These are phyloP conservation scores for Ptilorrhoa leucosticta DNA, from an alignment of 2,113 vertebrate genomes.

Conservation along the genomic window DNA sequence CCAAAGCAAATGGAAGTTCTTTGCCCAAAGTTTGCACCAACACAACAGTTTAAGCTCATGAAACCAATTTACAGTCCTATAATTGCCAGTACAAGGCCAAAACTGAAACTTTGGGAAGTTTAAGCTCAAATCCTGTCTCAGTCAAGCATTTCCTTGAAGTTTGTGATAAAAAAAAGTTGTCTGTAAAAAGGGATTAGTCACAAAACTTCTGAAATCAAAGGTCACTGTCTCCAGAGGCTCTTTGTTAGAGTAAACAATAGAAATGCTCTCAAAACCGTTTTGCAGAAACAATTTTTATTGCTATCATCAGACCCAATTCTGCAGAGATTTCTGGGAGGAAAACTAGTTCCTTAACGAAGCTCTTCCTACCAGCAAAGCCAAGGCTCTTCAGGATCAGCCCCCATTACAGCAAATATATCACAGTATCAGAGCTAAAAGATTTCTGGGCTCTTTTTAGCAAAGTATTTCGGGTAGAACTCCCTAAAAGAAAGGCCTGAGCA, in stretches of 20 bases:
- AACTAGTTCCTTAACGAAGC: background rate
- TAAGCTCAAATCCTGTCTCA: constrained; percentile 50
- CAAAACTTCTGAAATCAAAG: constrained; percentile 41
- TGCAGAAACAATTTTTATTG: constrained; percentile 9
- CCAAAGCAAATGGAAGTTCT: constrained; percentile 23
- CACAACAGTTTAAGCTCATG: constrained; percentile 18
- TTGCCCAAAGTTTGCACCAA: constrained; percentile 49
- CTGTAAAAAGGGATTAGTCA: constrained; percentile 32
- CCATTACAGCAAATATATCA: background rate
- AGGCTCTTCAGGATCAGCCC: background rate
- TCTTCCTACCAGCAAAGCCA: background rate
- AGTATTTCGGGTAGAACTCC: background rate
- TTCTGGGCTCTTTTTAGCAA: background rate
- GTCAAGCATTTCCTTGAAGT: constrained; percentile 54
- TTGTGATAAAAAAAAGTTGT: constrained; percentile 47
- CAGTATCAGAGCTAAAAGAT: background rate
- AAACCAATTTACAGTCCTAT: constrained; percentile 51
- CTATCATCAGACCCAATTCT: background rate
- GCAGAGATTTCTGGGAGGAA: background rate
- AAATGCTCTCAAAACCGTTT: background rate
- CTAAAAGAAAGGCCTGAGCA: background rate
- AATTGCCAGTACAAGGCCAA: constrained; percentile 56
- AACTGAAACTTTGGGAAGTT: constrained; percentile 17
- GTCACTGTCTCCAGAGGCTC: background rate
- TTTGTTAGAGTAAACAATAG: background rate